Evolutionary conservation across 1,140 invertebrate species (phyloP).

Genomic region (Gyrodactylus salaris): DNA sequence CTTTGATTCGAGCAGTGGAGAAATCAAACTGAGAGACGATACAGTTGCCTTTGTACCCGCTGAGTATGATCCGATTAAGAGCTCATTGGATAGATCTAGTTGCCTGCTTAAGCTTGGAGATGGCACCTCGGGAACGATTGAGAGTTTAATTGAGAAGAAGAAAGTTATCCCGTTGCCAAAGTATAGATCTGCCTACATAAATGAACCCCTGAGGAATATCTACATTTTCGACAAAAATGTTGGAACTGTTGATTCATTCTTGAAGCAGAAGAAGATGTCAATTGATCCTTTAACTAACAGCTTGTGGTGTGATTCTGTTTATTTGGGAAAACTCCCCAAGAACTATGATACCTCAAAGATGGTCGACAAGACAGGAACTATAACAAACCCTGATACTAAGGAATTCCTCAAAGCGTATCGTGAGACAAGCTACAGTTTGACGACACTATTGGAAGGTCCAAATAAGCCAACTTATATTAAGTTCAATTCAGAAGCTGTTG

Average conservation of each 20-base stretch:
- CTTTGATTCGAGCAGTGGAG: neutral
- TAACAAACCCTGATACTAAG: neutral
- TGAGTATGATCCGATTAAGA: neutral
- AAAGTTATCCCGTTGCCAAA: neutral
- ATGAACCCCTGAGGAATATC: neutral
- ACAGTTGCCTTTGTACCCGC: neutral
- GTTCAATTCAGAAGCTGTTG: neutral
- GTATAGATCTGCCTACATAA: neutral
- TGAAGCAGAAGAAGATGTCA: neutral
- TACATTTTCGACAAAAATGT: neutral
- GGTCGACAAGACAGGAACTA: neutral
- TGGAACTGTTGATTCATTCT: neutral
- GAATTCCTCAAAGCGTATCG: neutral
- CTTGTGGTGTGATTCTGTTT: neutral
- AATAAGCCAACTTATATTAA: neutral
- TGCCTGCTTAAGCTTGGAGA: neutral
- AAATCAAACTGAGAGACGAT: neutral
- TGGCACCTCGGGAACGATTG: neutral
- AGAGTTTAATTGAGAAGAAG: neutral
- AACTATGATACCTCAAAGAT: neutral
- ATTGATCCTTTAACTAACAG: neutral
- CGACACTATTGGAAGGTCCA: neutral
- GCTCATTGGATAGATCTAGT: neutral
- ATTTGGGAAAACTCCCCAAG: neutral
- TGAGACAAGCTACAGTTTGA: neutral